Evolutionary conservation across 1,140 invertebrate genomes (phyloP).

Genomic region (Panagrolaimus sp.): DNA sequence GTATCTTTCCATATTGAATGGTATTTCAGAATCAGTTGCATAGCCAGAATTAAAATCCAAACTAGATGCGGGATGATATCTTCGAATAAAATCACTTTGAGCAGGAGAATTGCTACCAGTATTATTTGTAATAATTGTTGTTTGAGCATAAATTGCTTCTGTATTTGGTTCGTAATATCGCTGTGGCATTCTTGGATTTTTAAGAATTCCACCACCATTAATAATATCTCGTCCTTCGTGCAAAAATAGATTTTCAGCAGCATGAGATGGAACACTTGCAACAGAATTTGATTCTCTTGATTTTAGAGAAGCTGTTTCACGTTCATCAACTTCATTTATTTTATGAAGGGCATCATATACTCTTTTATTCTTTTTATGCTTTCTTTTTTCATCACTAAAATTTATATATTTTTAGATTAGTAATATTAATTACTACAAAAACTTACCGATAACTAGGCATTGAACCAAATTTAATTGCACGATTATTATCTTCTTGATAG

Average conservation of each 20-base stretch:
- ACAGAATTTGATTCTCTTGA: constrained; percentile 45
- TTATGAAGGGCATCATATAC: constrained; percentile 55
- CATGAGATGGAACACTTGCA: background rate
- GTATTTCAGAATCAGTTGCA: constrained; percentile 2
- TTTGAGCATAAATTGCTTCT: background rate
- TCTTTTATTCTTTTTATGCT: constrained; percentile 53
- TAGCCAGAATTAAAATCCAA: background rate
- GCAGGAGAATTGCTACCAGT: background rate
- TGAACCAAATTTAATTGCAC: constrained; percentile 55
- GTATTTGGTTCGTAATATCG: constrained; percentile 4
- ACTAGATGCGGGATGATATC: background rate
- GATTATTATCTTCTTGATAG: constrained; percentile 32
- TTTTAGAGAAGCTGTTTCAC: constrained; percentile 48
- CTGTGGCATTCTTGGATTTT: background rate
- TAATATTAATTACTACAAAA: constrained; percentile 11
- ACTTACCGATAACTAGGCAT: constrained; percentile 49
- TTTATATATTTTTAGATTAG: background rate
- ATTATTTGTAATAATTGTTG: background rate
- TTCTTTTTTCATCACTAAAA: constrained; percentile 55
- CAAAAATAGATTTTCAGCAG: background rate
- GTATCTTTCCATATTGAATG: background rate
- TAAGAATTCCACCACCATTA: constrained; percentile 7
- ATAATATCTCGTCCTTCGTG: background rate
- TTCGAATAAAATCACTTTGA: constrained; percentile 8
- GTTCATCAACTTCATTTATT: constrained; percentile 54